Percentiles rank a stretch among this genome's conserved stretches.
These are phyloP conservation scores for Orussus abietinus DNA, from an alignment of 1,140 invertebrate species.

Conservation along the genomic window DNA sequence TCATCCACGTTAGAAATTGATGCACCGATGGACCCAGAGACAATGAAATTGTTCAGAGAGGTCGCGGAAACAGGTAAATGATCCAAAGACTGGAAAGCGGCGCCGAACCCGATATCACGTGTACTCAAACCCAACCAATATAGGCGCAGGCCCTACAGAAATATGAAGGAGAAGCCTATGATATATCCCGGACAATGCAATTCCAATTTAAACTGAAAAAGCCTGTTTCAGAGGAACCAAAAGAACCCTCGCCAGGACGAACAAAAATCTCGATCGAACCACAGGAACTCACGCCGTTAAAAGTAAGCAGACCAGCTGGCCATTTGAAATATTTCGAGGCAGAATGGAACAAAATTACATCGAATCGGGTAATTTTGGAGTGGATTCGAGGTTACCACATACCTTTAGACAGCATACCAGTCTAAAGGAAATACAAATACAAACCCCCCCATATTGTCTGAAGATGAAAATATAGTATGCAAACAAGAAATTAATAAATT, in stretches of 20 bases:
- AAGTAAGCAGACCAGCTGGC: slow-evolving; percentile 13
- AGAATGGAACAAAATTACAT: slow-evolving; percentile 14
- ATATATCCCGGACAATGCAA: too few species aligned
- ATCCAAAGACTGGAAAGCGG: too few species aligned
- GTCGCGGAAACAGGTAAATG: too few species aligned
- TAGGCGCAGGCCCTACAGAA: too few species aligned
- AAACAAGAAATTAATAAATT: slow-evolving; percentile 4
- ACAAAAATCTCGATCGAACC: not conserved
- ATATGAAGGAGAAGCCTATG: too few species aligned
- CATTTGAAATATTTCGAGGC: slow-evolving; percentile 10
- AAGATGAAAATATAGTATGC: not conserved
- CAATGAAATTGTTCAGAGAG: too few species aligned
- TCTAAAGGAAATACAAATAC: not conserved
- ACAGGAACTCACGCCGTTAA: slow-evolving; percentile 1
- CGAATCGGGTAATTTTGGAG: slow-evolving; percentile 13
- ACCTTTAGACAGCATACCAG: not conserved
- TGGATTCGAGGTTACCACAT: slow-evolving; percentile 15
- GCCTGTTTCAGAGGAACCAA: not conserved
- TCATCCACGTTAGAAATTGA: too few species aligned
- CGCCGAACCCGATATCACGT: too few species aligned
- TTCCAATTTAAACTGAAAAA: slow-evolving; percentile 11
- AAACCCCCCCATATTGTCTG: not conserved
- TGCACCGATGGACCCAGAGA: too few species aligned
- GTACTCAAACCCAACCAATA: too few species aligned
- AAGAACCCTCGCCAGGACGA: not conserved